A percentile compares a stretch with the other conserved stretches of the same genome.
Evolutionary conservation across 2,888 invertebrate species (phyloP).

Genomic region (Acheta domesticus): DNA sequence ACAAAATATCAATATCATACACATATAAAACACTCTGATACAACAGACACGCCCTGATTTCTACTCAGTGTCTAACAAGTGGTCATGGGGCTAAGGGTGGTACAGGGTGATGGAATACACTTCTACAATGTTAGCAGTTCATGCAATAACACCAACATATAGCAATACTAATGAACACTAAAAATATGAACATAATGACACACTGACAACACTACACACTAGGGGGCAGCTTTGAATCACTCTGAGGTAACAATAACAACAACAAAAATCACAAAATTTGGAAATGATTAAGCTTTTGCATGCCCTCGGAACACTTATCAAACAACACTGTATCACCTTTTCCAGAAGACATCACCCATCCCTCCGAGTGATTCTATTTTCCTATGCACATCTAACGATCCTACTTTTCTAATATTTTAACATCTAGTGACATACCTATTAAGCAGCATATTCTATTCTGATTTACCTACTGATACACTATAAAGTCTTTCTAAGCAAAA

Average conservation of each 20-base stretch:
- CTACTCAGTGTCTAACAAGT: constrained; percentile 10
- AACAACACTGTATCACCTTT: no score
- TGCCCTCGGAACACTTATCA: not conserved
- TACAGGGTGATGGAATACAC: not conserved
- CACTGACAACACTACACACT: not conserved
- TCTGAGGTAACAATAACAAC: not conserved
- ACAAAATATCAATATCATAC: constrained; percentile 10
- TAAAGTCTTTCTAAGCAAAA: not conserved
- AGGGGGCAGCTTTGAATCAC: not conserved
- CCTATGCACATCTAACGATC: not conserved
- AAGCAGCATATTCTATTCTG: not conserved
- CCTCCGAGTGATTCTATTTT: not conserved
- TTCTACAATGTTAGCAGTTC: not conserved
- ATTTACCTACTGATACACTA: no score
- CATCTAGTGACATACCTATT: not conserved
- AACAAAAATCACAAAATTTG: not conserved
- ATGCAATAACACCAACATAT: not conserved
- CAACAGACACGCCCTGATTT: not conserved
- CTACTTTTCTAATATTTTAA: not conserved
- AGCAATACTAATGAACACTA: not conserved
- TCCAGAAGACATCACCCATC: no score
- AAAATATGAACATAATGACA: not conserved
- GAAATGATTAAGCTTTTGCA: not conserved
- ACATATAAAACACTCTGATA: not conserved
- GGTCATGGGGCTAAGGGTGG: not conserved